Evolutionary conservation across 2,797 vertebrate genomes (phyloP).

Genomic region (Benthosema pterotum): DNA sequence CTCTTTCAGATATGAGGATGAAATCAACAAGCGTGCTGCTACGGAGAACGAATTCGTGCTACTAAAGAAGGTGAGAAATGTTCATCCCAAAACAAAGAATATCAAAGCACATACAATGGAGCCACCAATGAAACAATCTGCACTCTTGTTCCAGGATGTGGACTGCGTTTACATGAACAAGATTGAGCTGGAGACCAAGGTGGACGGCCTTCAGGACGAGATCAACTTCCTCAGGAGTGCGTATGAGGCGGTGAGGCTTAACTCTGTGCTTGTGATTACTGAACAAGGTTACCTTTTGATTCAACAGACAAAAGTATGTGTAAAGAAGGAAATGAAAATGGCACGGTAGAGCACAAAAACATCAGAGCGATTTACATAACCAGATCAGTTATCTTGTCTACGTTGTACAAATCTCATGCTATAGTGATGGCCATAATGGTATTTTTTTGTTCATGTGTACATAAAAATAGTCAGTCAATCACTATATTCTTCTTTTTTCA

Average conservation of each 20-base stretch:
- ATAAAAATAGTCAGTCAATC: not conserved
- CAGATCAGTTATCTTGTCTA: not conserved
- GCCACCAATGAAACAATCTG: not conserved
- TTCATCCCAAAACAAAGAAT: not conserved
- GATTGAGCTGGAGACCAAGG: slow-evolving; percentile 87
- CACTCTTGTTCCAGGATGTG: slow-evolving; percentile 82
- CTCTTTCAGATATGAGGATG: slow-evolving; percentile 89
- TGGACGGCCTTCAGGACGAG: slow-evolving; percentile 87
- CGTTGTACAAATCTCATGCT: not conserved
- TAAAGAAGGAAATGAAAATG: too few species aligned
- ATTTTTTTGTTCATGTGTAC: too few species aligned
- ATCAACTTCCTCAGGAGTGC: slow-evolving; percentile 88
- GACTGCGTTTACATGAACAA: slow-evolving; percentile 90
- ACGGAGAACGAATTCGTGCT: slow-evolving; percentile 96
- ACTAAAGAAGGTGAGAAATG: slow-evolving; percentile 88
- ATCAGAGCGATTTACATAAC: too few species aligned
- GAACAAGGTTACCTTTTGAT: too few species aligned
- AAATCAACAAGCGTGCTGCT: slow-evolving; percentile 91
- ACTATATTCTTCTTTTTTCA: slow-evolving; percentile 36
- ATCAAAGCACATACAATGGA: not conserved
- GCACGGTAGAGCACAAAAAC: too few species aligned
- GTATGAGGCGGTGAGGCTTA: slow-evolving; percentile 83
- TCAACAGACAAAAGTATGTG: too few species aligned
- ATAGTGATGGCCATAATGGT: too few species aligned
- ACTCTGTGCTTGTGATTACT: too few species aligned